These are phyloP conservation scores for Leptopilina clavipes DNA, from an alignment of 1,140 invertebrate species.

Conservation along the genomic window DNA sequence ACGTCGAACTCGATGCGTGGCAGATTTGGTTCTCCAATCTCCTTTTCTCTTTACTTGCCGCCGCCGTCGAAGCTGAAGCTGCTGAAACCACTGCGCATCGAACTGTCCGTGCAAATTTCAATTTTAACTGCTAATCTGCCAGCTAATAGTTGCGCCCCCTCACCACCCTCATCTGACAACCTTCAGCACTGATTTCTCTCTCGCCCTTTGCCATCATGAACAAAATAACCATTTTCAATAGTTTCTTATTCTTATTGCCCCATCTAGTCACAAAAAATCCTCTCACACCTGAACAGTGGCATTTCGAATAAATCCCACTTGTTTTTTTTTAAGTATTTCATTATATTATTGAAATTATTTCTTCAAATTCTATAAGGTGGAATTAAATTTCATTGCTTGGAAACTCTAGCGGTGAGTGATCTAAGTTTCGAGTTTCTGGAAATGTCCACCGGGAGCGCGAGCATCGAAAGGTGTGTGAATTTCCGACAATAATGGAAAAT, in stretches of 20 bases:
- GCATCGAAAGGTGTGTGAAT: too few relatives aligned
- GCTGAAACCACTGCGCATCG: slow-evolving; percentile 64
- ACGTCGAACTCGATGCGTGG: slow-evolving; percentile 68
- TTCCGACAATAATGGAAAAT: neutral
- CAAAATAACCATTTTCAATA: slow-evolving; percentile 7
- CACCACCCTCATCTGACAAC: neutral
- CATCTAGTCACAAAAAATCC: neutral
- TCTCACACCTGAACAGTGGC: slow-evolving; percentile 4
- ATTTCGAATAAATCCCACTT: neutral
- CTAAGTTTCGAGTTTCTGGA: too few relatives aligned
- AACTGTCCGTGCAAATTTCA: slow-evolving; percentile 76
- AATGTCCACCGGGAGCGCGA: too few relatives aligned
- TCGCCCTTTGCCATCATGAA: slow-evolving; percentile 41
- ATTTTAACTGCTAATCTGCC: slow-evolving; percentile 76
- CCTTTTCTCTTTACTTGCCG: slow-evolving; percentile 58
- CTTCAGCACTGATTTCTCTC: slow-evolving; percentile 46
- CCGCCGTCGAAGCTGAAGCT: slow-evolving; percentile 52
- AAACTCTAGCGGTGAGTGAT: too few relatives aligned
- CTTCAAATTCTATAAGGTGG: too few relatives aligned
- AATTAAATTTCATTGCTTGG: too few relatives aligned
- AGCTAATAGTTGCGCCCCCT: slow-evolving; percentile 68
- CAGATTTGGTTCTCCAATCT: slow-evolving; percentile 73
- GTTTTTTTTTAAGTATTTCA: too few relatives aligned
- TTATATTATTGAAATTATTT: too few relatives aligned
- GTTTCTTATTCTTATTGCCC: slow-evolving; percentile 8